Evolutionary conservation across 2,113 vertebrate genomes (phyloP).

Genomic region (Centropristis striata): DNA sequence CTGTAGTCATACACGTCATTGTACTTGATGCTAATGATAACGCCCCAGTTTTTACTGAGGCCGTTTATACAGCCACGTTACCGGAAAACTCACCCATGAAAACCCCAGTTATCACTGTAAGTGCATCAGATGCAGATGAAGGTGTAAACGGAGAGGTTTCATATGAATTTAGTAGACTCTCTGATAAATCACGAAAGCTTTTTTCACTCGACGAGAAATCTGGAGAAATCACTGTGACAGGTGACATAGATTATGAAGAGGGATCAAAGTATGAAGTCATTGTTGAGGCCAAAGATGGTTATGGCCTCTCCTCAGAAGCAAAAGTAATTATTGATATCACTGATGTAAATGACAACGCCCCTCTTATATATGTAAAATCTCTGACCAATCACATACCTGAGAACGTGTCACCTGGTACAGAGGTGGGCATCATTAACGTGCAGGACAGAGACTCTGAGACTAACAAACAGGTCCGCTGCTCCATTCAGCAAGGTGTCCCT

Average conservation of each 20-base stretch:
- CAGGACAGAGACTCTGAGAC: conserved; percentile 83
- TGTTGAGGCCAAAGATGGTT: conserved; percentile 64
- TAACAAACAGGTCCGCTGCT: conserved; percentile 82
- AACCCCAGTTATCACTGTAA: conserved; percentile 76
- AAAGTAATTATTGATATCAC: conserved; percentile 75
- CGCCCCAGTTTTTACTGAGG: conserved; percentile 74
- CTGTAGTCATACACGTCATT: conserved; percentile 63
- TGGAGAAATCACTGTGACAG: conserved; percentile 57
- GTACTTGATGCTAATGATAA: conserved; percentile 83
- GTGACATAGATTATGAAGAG: conserved; percentile 66
- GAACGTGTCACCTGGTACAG: conserved; percentile 61
- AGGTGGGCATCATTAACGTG: conserved; percentile 85
- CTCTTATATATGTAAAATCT: conserved; percentile 79
- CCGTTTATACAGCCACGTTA: conserved; percentile 68
- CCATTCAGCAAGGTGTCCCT: too few relatives aligned
- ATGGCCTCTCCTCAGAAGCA: conserved; percentile 23
- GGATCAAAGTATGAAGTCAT: conserved; percentile 49
- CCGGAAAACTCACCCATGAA: conserved; percentile 70
- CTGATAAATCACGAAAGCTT: conserved; percentile 23
- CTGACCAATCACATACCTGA: conserved; percentile 76
- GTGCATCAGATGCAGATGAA: conserved; percentile 84
- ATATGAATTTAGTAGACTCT: conserved; percentile 64
- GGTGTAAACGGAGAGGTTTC: conserved; percentile 71
- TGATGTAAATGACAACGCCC: conserved; percentile 86
- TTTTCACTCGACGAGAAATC: conserved; percentile 59